Percentiles rank a stretch among this genome's conserved stretches.
These are phyloP conservation scores for Cheilosia vulpina DNA, from an alignment of 2,888 invertebrate species.

Conservation along the genomic window DNA sequence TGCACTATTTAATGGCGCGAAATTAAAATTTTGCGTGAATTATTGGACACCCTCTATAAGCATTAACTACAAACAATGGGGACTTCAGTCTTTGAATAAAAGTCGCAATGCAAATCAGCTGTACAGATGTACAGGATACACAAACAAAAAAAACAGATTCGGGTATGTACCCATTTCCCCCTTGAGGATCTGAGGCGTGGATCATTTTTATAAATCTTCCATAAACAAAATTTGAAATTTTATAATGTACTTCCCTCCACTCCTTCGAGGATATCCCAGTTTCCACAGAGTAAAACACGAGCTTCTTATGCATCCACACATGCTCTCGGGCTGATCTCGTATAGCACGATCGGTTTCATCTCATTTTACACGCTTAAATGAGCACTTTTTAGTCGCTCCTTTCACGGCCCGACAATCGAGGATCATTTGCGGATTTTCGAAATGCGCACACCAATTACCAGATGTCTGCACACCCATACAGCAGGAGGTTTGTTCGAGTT, in stretches of 20 bases:
- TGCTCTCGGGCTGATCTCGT: slow-evolving; percentile 7
- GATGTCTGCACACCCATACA: slow-evolving; percentile 48
- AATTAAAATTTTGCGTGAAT: too few relatives aligned
- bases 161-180: too few relatives aligned
- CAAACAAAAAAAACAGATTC: too few relatives aligned
- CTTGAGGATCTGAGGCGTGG: too few relatives aligned
- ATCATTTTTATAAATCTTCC: too few relatives aligned
- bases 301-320: neutral
- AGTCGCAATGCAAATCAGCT: too few relatives aligned
- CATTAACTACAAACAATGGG: too few relatives aligned
- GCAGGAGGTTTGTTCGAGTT: neutral
- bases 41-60: too few relatives aligned
- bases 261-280: neutral
- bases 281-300: neutral
- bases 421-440: slow-evolving; percentile 33
- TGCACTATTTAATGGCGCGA: too few relatives aligned
- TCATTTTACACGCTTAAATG: slow-evolving; percentile 68
- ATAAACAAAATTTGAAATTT: too few relatives aligned
- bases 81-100: too few relatives aligned
- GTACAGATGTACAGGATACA: too few relatives aligned
- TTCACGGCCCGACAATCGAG: slow-evolving; percentile 20
- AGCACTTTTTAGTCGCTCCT: slow-evolving; percentile 19
- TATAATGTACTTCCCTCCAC: neutral
- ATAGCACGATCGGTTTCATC: slow-evolving; percentile 50
- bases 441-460: slow-evolving; percentile 66